These are phyloP conservation scores for Tinea pellionella DNA, from an alignment of 2,888 invertebrate species.

Conservation along the genomic window DNA sequence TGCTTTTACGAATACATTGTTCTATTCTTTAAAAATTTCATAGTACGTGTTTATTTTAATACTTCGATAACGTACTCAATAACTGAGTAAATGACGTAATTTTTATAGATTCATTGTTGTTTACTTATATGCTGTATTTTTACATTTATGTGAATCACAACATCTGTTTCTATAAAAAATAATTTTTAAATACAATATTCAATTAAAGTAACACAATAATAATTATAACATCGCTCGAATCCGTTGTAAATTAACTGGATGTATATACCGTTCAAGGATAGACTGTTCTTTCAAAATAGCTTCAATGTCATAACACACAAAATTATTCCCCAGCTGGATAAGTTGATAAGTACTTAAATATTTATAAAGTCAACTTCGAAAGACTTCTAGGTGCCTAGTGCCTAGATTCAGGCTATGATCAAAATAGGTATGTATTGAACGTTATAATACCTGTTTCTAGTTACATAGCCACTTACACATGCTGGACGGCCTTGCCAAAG, in stretches of 20 bases:
- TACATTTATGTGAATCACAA: background rate
- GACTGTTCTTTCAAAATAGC: too few species aligned
- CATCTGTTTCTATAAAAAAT: background rate
- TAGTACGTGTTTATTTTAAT: background rate
- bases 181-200: background rate
- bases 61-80: background rate
- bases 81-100: background rate
- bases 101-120: background rate
- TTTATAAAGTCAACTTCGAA: background rate
- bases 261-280: too few species aligned
- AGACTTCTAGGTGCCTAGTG: background rate
- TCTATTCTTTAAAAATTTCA: background rate
- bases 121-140: background rate
- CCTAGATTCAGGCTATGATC: background rate
- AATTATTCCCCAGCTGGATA: too few species aligned
- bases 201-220: background rate
- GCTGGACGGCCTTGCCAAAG: conserved; percentile 42
- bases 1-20: background rate
- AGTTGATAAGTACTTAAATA: background rate
- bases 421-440: conserved; percentile 1
- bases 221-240: background rate
- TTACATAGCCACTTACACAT: conserved; percentile 12
- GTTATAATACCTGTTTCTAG: conserved; percentile 5
- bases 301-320: too few species aligned
- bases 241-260: too few species aligned